Base-by-base conservation (phyloP, 2,797 vertebrate species). In the Gobio occitaniae region DNA sequence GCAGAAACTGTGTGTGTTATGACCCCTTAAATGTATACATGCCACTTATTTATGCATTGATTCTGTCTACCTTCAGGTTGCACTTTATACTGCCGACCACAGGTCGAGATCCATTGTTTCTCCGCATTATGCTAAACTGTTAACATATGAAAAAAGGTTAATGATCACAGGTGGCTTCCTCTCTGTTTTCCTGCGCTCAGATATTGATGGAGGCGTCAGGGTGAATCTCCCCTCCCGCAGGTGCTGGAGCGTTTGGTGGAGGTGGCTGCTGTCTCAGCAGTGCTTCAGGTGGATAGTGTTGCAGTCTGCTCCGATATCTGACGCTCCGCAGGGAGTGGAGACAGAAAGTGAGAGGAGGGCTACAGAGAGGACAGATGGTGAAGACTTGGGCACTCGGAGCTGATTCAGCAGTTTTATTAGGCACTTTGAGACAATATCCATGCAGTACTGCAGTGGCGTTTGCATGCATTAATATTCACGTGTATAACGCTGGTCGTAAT, bases 331-430 rank as follows among this genome's bases (percentile, higher is more conserved):
- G 82, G 82, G 82, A 84, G 16, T 38, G 36, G 74, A 78, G 32
- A 44, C 48, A n/a, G 82, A 47, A 87, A 86, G 80, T 86, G 85
- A 86, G 84, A 84, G 91, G 86, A 68, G 63, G 47, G 84, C 87
- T 89, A 82, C 65, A 74, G 81, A 84, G 72, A 89, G 87, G 72
- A 76, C 79, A 78, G 74, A 70, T 65, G 80, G 80, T 50, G 61
- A 56, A 69, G 68, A 21, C 61, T 65, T 44, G 50, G 63, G 61
- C 4, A 68, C 25, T 32, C 13, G 0, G 75, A 61, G 74, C 63
- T 84, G 83, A 84, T 78, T 82, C 79, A 78, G 75, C 75, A 61
- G n/a, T 82, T 78, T 82, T 70, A 59, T 78, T 56, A 19, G 71
- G 44, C 59, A 75, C 61, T 65, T 75, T 48, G 19, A 70, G 75